Conservation (phyloP, 2,888 invertebrate species). For the Calephelis perditalis region DNA sequence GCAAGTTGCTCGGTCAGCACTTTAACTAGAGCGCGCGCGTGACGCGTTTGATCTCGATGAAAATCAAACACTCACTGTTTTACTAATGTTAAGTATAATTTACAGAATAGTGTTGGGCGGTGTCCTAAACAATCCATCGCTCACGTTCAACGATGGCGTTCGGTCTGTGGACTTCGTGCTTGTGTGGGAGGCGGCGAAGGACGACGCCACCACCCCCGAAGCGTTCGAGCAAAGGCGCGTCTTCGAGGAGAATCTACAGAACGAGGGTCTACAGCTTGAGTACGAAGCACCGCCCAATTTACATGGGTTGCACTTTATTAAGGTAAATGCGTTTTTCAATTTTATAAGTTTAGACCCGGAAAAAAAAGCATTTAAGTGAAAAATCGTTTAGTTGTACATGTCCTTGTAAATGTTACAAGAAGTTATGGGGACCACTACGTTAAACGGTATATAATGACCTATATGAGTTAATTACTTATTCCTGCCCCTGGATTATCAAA, state of each 20-base stretch:
- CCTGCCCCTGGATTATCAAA: no score
- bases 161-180: constrained; percentile 88
- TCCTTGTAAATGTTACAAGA: no score
- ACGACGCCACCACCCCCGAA: constrained; percentile 64
- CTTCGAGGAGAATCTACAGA: constrained; percentile 84
- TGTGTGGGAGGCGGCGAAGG: constrained; percentile 83
- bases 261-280: constrained; percentile 87
- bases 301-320: constrained; percentile 86
- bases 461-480: no score
- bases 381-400: no score
- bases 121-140: constrained; percentile 68
- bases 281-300: constrained; percentile 80
- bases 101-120: constrained; percentile 64
- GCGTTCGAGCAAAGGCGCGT: constrained; percentile 73
- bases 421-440: no score
- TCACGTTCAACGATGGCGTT: constrained; percentile 83
- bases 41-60: no score
- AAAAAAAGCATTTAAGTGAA: no score
- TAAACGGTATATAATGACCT: no score
- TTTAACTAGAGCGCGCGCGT: no score
- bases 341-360: no score
- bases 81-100: not conserved
- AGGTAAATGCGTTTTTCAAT: constrained; percentile 54
- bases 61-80: no score
- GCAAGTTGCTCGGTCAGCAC: no score